Percentiles rank a stretch among this genome's conserved stretches.
phyloP scores from a whole-genome alignment of 2,888 invertebrate genomes.

The Agrilus mali region DNA sequence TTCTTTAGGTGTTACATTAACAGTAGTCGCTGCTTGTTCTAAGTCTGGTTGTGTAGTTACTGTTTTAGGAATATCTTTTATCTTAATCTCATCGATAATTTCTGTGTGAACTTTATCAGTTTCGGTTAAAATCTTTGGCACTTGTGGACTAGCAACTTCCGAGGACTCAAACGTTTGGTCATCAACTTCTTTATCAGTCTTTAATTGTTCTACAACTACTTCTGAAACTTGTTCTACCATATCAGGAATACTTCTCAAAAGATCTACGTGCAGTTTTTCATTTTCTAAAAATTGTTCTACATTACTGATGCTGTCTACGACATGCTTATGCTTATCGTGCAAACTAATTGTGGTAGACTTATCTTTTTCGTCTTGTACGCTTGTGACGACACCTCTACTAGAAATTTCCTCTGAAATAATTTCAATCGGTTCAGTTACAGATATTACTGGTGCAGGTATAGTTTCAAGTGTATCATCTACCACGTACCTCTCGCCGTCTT shows the following conservation, averaged over 20 bases:
- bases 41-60: background rate
- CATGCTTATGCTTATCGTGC: no score
- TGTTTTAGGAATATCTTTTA: conserved; percentile 1
- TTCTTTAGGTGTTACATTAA: background rate
- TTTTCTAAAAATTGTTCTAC: conserved; percentile 11
- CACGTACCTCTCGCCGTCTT: conserved; percentile 27
- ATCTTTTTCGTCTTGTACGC: no score
- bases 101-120: no score
- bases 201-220: conserved; percentile 15
- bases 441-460: conserved; percentile 18
- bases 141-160: no score
- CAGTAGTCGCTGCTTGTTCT: background rate
- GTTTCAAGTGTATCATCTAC: conserved; percentile 24
- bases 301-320: conserved; percentile 5
- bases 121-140: no score
- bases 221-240: conserved; percentile 1
- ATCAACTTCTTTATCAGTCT: no score
- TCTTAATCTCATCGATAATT: no score
- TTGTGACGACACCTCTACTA: conserved; percentile 9
- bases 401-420: conserved; percentile 15
- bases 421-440: conserved; percentile 15
- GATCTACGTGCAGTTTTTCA: conserved; percentile 13
- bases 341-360: no score
- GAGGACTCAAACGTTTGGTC: no score
- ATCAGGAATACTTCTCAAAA: conserved; percentile 3